Conservation (phyloP, 2,797 vertebrate species). For the Melanotaenia maccullochi region DNA sequence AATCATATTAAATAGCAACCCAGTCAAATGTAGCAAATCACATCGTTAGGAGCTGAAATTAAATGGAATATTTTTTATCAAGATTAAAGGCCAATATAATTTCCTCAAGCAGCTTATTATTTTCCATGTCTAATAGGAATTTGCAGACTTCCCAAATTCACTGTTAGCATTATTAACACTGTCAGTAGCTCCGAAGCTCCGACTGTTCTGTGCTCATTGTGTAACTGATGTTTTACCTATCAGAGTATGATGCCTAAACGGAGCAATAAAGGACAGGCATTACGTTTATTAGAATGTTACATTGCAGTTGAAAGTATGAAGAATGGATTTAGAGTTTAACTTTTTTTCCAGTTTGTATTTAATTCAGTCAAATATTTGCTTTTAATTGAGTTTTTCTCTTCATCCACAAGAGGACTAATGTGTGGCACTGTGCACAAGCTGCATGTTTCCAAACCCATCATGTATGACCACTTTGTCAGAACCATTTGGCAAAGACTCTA, state of each 20-base stretch:
- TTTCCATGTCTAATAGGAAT: slow-evolving; percentile 18
- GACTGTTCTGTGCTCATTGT: not conserved
- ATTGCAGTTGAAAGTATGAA: not conserved
- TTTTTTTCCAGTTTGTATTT: not conserved
- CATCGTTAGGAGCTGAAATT: slow-evolving; percentile 47
- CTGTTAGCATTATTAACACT: slow-evolving; percentile 17
- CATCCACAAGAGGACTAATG: not conserved
- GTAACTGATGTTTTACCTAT: not conserved
- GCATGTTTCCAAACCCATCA: not conserved
- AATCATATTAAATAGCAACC: slow-evolving; percentile 52
- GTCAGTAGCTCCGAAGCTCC: slow-evolving; percentile 1
- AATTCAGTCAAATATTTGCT: not conserved
- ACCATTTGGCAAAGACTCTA: no score
- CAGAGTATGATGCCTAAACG: no score
- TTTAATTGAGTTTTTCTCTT: not conserved
- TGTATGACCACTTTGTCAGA: no score
- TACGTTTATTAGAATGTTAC: not conserved
- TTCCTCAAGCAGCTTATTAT: slow-evolving; percentile 50
- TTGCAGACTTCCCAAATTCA: slow-evolving; percentile 15
- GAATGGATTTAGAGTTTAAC: not conserved
- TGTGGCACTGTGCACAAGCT: not conserved
- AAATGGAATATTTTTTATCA: slow-evolving; percentile 53
- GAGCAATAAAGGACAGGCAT: not conserved
- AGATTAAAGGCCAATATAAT: slow-evolving; percentile 61
- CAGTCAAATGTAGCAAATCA: slow-evolving; percentile 63